phyloP scores from a whole-genome alignment of 1,140 invertebrate genomes.

The Dinothrombium tinctorium region DNA sequence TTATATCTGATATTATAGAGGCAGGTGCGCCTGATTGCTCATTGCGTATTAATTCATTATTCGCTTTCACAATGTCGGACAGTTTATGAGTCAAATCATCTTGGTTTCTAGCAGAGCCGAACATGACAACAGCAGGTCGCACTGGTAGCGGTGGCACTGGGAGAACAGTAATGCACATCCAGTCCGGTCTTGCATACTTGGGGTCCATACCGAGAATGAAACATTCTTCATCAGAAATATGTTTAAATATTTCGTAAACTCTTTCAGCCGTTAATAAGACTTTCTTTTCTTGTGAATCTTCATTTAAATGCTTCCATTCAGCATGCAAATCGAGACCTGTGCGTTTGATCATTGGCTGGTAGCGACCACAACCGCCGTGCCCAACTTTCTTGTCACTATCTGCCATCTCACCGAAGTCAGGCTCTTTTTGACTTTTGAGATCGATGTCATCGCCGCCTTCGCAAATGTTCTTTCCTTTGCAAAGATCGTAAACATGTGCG shows the following conservation, averaged over 20 bases:
- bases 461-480: conserved; percentile 93
- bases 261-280: conserved; percentile 75
- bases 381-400: conserved; percentile 31
- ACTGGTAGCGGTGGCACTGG: conserved; percentile 82
- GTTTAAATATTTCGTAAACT: conserved; percentile 87
- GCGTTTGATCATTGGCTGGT: conserved; percentile 74
- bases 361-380: conserved; percentile 89
- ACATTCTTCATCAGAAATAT: conserved; percentile 91
- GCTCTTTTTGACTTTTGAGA: conserved; percentile 11
- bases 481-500: conserved; percentile 87
- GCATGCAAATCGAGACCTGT: conserved; percentile 62
- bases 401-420: background rate
- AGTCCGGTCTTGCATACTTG: conserved; percentile 75
- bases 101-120: conserved; percentile 88
- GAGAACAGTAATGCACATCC: conserved; percentile 94
- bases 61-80: conserved; percentile 93
- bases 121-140: conserved; percentile 94
- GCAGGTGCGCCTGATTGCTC: conserved; percentile 87
- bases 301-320: conserved; percentile 95
- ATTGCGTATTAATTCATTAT: conserved; percentile 85
- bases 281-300: conserved; percentile 91
- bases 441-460: conserved; percentile 97
- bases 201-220: conserved; percentile 68
- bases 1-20: conserved; percentile 87
- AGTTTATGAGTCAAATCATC: conserved; percentile 98